phyloP scores from a whole-genome alignment of 2,797 vertebrate species.

The Catharus ustulatus region DNA sequence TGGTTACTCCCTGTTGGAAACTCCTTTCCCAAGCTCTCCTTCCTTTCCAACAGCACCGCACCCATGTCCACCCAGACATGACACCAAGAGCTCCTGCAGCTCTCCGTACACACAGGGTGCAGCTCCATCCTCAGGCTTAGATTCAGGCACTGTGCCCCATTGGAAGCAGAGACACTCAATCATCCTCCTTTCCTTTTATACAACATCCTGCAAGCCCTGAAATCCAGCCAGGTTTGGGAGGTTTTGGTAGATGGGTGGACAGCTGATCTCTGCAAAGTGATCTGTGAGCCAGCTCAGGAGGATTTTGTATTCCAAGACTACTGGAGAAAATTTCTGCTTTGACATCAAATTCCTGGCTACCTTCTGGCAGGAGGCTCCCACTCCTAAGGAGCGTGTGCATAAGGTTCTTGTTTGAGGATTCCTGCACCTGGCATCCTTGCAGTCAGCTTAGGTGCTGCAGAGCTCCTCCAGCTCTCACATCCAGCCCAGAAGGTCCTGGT shows the following conservation, averaged over 20 bases:
- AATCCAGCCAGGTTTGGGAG: neutral
- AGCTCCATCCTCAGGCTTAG: neutral
- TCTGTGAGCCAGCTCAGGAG: neutral
- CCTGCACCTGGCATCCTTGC: neutral
- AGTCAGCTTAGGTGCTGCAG: neutral
- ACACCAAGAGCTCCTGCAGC: neutral
- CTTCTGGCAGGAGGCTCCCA: neutral
- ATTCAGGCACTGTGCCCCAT: neutral
- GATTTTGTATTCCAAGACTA: neutral
- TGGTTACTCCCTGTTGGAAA: neutral
- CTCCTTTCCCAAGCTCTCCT: neutral
- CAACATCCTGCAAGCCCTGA: neutral
- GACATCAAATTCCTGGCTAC: conserved; percentile 1
- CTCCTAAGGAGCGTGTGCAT: neutral
- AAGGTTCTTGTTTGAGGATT: neutral
- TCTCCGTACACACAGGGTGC: neutral
- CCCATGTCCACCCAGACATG: conserved; percentile 20
- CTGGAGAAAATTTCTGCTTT: neutral
- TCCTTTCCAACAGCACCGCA: conserved; percentile 40
- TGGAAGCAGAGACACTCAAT: conserved; percentile 1
- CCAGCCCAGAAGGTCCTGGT: neutral
- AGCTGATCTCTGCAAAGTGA: neutral
- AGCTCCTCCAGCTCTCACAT: neutral
- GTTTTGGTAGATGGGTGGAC: neutral
- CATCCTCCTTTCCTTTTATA: neutral